Conservation (phyloP, 2,888 invertebrate genomes). For the Gymnocheta viridis region DNA sequence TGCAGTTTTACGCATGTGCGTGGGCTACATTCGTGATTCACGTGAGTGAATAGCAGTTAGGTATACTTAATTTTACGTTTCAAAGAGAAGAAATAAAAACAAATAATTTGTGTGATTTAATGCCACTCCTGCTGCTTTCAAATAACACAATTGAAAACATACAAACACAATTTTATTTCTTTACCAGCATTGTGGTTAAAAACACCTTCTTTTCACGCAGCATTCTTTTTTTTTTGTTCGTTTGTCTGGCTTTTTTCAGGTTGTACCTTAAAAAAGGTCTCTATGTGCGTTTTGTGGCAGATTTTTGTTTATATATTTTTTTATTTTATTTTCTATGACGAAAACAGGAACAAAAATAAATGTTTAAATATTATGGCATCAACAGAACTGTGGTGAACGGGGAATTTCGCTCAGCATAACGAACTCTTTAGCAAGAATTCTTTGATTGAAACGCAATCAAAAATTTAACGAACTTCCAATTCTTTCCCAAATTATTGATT, state of each 20-base stretch:
- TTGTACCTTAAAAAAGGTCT: conserved; percentile 73
- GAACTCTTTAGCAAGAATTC: too few species aligned
- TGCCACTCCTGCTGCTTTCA: conserved; percentile 72
- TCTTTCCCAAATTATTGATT: too few species aligned
- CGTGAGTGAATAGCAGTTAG: conserved; percentile 30
- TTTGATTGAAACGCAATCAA: too few species aligned
- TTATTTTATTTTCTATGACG: conserved; percentile 15
- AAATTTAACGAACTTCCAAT: too few species aligned
- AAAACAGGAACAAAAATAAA: conserved; percentile 17
- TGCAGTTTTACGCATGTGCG: conserved; percentile 36
- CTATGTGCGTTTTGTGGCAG: conserved; percentile 47
- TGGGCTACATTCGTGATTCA: conserved; percentile 34
- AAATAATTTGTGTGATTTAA: conserved; percentile 40
- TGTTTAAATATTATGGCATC: not conserved
- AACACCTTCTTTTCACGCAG: not conserved
- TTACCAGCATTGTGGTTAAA: not conserved
- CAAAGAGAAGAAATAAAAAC: not conserved
- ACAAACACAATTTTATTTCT: not conserved
- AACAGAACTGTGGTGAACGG: too few species aligned
- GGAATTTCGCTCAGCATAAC: too few species aligned
- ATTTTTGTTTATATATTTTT: not conserved
- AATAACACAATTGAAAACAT: conserved; percentile 70
- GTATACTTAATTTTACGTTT: not conserved
- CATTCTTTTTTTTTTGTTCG: not conserved
- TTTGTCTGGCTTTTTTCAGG: conserved; percentile 26